Evolutionary conservation across 2,888 invertebrate species (phyloP), one percentile per base, ranked within the genome.

Genomic region (Raillietiella orientalis): DNA sequence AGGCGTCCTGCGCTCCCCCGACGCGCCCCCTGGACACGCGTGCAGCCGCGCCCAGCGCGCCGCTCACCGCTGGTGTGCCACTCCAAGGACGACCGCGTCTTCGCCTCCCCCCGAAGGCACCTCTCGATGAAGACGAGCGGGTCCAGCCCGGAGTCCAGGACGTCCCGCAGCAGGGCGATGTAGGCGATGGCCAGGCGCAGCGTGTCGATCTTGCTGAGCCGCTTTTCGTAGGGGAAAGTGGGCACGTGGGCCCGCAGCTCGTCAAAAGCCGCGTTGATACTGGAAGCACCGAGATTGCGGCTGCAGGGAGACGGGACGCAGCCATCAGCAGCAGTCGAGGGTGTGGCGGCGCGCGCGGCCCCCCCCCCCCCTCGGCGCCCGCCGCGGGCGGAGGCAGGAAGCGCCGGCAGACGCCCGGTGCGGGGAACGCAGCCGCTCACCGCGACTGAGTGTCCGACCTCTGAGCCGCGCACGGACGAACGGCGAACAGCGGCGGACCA

Each of bases 191-290:
- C 93, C 36, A 96, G 53, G 2, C 90, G 61, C 16, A 96, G 56
- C 0, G 96, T 93, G 54, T 96, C 96, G 39, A 96, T 96, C 53
- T 96, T 96, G 40, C 87, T 90, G 17, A 96, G 59, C 14, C 93
- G 56, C 47, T 93, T 93, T 52, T 96, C 96, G 47, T 87, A 96
- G 0, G 93, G 93, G 50, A 96, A 96, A 31, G 93, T 96, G 25
- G 96, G 96, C 38, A 96, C 90, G 54, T 87, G 87, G 37, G 74
- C 70, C 28, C 93, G 61, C 41, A 96, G 63, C 49, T 87, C 87
- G 57, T 93, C 87, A 60, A 90, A 90, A 49, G 87, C 90, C 51
- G 79, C 77, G 65, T 84, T 84, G 58, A 93, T 93, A 63, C 84
- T 90, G 67, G 17, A 34, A 33, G 27, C 25, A 16, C 25, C 20